Evolutionary conservation across 2,797 vertebrate species (phyloP).

Genomic region (Martes flavigula): DNA sequence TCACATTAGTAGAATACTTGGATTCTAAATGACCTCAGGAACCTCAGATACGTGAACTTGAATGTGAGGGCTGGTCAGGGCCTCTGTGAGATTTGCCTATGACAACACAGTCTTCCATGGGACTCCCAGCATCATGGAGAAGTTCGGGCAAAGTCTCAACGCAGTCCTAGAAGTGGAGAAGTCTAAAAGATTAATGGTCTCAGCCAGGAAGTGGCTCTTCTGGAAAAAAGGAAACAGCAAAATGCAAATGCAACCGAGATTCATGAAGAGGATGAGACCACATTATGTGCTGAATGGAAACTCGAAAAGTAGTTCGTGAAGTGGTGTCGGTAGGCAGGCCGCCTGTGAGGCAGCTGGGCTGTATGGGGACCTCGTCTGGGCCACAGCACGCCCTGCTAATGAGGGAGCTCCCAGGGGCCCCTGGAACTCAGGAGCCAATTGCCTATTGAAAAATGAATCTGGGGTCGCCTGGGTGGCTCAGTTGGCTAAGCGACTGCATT

Average conservation of each 20-base stretch:
- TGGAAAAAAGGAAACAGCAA: conserved; percentile 11
- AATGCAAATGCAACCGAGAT: not conserved
- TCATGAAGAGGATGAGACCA: not conserved
- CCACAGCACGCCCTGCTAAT: not conserved
- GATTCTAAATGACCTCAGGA: not conserved
- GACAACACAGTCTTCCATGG: not conserved
- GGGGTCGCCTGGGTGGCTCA: too few relatives aligned
- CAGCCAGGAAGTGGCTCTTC: conserved; percentile 32
- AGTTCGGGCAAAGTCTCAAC: not conserved
- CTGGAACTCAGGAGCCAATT: not conserved
- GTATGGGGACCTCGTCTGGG: not conserved
- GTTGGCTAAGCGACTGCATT: too few relatives aligned
- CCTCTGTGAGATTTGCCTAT: not conserved
- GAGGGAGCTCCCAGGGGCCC: not conserved
- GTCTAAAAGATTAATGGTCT: not conserved
- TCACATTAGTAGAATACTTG: not conserved
- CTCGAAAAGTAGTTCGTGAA: not conserved
- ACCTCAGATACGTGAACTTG: not conserved
- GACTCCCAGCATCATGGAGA: not conserved
- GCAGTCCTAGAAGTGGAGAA: not conserved
- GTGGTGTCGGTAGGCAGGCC: not conserved
- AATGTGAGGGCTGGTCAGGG: not conserved
- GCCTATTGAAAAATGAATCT: not conserved
- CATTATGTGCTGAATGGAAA: not conserved
- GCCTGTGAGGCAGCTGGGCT: not conserved